Conservation (phyloP, 2,888 invertebrate species). For the Watsonalla cultraria region DNA sequence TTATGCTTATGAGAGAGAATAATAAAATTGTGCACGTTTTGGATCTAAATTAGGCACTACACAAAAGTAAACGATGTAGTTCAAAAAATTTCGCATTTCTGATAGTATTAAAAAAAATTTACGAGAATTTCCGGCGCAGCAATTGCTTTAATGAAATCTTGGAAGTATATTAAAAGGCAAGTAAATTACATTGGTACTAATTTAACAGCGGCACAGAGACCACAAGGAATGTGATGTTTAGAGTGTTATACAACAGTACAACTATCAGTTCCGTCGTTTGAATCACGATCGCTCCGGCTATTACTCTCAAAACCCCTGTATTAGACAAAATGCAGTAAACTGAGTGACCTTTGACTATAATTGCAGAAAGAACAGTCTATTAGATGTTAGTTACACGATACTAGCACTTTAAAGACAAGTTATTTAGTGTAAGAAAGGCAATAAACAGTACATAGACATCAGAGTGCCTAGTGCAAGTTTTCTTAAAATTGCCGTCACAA, state of each 20-base stretch:
- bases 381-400: background rate
- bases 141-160: background rate
- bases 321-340: background rate
- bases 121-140: too few relatives aligned
- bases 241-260: slow-evolving; percentile 1
- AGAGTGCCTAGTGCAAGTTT: too few relatives aligned
- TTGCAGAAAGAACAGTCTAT: background rate
- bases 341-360: slow-evolving; percentile 1
- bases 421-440: too few relatives aligned
- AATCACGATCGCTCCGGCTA: slow-evolving; percentile 10
- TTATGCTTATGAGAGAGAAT: too few relatives aligned
- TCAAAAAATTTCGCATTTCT: too few relatives aligned
- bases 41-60: too few relatives aligned
- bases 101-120: too few relatives aligned
- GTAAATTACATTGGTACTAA: background rate
- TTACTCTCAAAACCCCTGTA: background rate
- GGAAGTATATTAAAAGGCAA: background rate
- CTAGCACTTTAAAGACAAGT: background rate
- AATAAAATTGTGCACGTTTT: too few relatives aligned
- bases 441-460: too few relatives aligned
- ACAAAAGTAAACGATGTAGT: too few relatives aligned
- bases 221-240: background rate
- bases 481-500: too few relatives aligned
- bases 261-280: slow-evolving; percentile 6
- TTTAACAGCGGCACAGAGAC: background rate